A percentile compares a stretch with the other conserved stretches of the same genome.
Conservation (phyloP, 2,888 invertebrate genomes). For the Chymomyza caudatula region DNA sequence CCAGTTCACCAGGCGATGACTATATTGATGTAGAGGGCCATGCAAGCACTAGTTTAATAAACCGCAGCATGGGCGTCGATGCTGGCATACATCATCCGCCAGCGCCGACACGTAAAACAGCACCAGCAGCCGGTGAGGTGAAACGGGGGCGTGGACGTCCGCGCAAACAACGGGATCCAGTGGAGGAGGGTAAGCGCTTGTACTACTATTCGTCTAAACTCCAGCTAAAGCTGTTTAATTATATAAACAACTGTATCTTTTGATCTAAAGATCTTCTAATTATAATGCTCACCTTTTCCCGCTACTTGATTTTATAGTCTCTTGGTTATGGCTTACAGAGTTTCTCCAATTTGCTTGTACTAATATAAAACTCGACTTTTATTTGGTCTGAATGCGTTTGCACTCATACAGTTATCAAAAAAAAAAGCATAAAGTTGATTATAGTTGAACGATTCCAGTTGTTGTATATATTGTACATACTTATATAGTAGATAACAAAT, state of each 20-base stretch:
- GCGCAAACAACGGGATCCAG: slow-evolving; percentile 76
- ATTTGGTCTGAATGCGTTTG: neutral
- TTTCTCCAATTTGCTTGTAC: slow-evolving; percentile 45
- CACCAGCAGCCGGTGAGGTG: slow-evolving; percentile 69
- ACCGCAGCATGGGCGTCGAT: slow-evolving; percentile 68
- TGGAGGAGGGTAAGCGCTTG: slow-evolving; percentile 75
- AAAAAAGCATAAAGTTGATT: too few species aligned
- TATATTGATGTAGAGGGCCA: slow-evolving; percentile 83
- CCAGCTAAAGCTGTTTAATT: neutral
- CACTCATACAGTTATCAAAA: neutral
- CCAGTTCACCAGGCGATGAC: slow-evolving; percentile 83
- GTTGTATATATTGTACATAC: too few species aligned
- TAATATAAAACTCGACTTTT: slow-evolving; percentile 33
- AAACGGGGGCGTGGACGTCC: slow-evolving; percentile 78
- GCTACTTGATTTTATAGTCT: neutral
- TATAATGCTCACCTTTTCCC: slow-evolving; percentile 19
- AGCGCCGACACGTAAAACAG: slow-evolving; percentile 37
- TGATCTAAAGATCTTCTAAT: slow-evolving; percentile 1
- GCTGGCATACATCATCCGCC: slow-evolving; percentile 31
- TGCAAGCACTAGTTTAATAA: slow-evolving; percentile 69
- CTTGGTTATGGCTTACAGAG: slow-evolving; percentile 45
- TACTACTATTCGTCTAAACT: neutral
- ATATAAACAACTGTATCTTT: neutral
- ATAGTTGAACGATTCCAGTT: too few species aligned
- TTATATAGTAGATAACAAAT: too few species aligned